phyloP scores from a whole-genome alignment of 2,888 invertebrate genomes.

The Catocala fraxini region DNA sequence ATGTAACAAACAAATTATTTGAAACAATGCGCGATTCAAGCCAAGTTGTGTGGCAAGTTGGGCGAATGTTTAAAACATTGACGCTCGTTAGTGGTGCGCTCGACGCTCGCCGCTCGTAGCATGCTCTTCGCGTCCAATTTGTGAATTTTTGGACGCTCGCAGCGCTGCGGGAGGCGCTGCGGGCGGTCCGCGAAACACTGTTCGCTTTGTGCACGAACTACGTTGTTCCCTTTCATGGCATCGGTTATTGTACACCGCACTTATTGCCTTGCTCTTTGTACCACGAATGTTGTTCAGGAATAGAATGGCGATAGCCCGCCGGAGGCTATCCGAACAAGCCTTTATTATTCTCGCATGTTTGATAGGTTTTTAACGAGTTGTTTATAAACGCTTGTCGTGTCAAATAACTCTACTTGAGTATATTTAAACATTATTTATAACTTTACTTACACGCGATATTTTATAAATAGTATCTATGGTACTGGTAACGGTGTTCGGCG shows the following conservation, averaged over 20 bases:
- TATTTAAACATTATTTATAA: too few species aligned
- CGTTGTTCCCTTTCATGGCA: constrained; percentile 72
- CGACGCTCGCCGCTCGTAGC: constrained; percentile 22
- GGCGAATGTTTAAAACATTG: constrained; percentile 66
- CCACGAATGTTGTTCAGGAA: constrained; percentile 59
- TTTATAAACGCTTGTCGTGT: constrained; percentile 40
- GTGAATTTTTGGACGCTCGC: constrained; percentile 70
- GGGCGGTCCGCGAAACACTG: constrained; percentile 72
- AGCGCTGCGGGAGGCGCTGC: constrained; percentile 69
- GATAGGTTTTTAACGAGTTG: constrained; percentile 59
- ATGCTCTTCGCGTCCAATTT: constrained; percentile 66
- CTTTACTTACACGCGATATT: too few species aligned
- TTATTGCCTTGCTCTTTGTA: constrained; percentile 70
- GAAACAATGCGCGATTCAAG: constrained; percentile 41
- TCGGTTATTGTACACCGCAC: constrained; percentile 72
- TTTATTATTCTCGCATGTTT: constrained; percentile 43
- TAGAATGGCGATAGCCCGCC: constrained; percentile 61
- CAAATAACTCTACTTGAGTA: too few species aligned
- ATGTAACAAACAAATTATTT: constrained; percentile 32
- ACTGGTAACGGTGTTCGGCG: constrained; percentile 61
- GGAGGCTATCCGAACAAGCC: constrained; percentile 57
- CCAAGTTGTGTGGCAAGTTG: constrained; percentile 40
- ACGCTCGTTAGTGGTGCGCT: constrained; percentile 60
- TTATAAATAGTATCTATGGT: constrained; percentile 46
- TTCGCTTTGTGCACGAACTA: constrained; percentile 70